Base-by-base conservation (phyloP, 2,797 vertebrate genomes). In the Pantherophis vulpinus region DNA sequence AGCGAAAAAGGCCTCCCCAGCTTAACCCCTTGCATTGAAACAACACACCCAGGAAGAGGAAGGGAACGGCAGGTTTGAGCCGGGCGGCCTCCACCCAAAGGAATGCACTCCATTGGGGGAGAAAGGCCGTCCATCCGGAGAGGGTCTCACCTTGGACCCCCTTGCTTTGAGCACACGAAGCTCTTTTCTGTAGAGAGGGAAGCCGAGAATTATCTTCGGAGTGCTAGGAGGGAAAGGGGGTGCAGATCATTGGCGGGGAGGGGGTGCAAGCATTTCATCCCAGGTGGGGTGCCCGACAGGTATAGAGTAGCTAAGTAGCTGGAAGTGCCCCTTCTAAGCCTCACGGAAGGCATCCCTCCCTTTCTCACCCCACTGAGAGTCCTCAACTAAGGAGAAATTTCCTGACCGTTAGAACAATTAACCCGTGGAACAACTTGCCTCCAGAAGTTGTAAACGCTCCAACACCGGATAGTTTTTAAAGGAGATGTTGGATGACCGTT, bases 141-240 rank as follows among this genome's bases (percentile, higher is more conserved):
- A 37, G 37, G 74, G 37, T 42, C 74, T 42, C 18, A 23, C 32
- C 70, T 42, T 0, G 23, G 70, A 74, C 70, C 1, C n/a, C 11
- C 4, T 51, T 4, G n/a, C 2, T 9, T 16, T 6, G 1, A 37
- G 66, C 32, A 4, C 16, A 7, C 0, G 6, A 74, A 1, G 32
- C 16, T 74, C 70, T 79, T 8, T 23, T 79, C 3, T 8, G 32
- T 20, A 37, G 70, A 74, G 70, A 3, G 32, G 18, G 18, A 59
- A 59, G 6, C n/a, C 3, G 8, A 42, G 70, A 42, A 79, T 18
- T 18, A 37, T 20, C 70, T 3, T 8, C 16, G 1, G 32, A 18
- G 66, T 18, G n/a, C n/a, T 8, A 74, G 14, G n/a, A 74, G 32
- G 70, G 16, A 20, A 74, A 74, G 16, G 16, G 16, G 32, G 16